Base-by-base conservation (phyloP, 2,113 vertebrate genomes). In the Mesembrinibis cayennensis region DNA sequence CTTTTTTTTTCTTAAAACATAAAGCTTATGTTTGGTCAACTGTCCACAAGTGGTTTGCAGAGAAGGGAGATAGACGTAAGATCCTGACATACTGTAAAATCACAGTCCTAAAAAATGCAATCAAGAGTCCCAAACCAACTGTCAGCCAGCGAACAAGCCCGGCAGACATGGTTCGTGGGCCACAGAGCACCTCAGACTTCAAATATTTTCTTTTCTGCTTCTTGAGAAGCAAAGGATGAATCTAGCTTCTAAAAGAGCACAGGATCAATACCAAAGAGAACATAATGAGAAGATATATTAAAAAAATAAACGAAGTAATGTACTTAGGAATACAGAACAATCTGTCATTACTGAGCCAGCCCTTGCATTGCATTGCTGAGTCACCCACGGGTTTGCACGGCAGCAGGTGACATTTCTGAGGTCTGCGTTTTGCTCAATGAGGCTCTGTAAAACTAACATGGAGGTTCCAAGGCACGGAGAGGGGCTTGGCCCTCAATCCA, bases 1-100 rank as follows among this genome's bases (percentile, higher is more conserved):
- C n/a, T 8, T 36, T 47, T 67, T 53, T 65, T 61, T 40, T 73
- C 72, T 73, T 55, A 26, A 38, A 74, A 76, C 34, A 26, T 50
- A 47, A 85, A 88, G 65, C 77, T 96, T 95, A 30, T 42, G 61
- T 76, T 92, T 92, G 80, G 85, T 86, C 88, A 97, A 73, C 59
- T 95, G 81, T 89, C 89, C 82, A 82, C 86, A 82, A 96, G 65
- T 65, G 67, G 92, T 80, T 95, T 87, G 76, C 53, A 53, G 69
- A 74, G 79, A 84, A 87, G 81, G 56, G 49, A 87, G 91, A 85
- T 0, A 63, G 82, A 65, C 55, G 7, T 38, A 63, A 83, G 44
- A 87, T 16, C 15, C 81, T 94, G 95, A 88, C 47, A 53, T 11
- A 23, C 17, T 58, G 71, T 38, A 47, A 73, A 92, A 94, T 91